Evolutionary conservation across 2,113 vertebrate species (phyloP).

Genomic region (Antigone vipio): DNA sequence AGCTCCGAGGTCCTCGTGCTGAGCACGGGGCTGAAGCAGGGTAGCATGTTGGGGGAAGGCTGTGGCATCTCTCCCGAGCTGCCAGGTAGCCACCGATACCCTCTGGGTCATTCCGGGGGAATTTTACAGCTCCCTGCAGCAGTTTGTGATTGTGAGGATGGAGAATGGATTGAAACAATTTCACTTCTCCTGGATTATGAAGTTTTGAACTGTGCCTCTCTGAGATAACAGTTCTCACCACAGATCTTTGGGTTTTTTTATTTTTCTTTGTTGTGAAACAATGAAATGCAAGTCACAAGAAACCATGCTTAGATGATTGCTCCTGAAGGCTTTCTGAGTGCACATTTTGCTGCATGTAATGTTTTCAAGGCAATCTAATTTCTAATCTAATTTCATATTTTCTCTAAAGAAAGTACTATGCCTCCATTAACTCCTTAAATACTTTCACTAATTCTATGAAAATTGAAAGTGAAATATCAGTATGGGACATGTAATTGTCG

Average conservation of each 20-base stretch:
- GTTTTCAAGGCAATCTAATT: conserved; percentile 58
- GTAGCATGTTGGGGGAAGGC: neutral
- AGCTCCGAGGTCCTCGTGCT: neutral
- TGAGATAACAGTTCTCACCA: neutral
- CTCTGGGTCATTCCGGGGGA: neutral
- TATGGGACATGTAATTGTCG: conserved; percentile 36
- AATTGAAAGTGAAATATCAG: conserved; percentile 44
- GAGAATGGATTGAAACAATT: neutral
- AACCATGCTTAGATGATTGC: conserved; percentile 5
- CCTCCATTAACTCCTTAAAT: conserved; percentile 59
- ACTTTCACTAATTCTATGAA: conserved; percentile 49
- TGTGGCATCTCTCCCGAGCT: neutral
- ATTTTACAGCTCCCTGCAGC: neutral
- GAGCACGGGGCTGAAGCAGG: neutral
- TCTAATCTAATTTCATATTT: conserved; percentile 57
- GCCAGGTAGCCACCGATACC: rapidly evolving
- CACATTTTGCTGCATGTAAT: conserved; percentile 22
- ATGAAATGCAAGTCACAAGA: conserved; percentile 5
- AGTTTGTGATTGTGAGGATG: neutral
- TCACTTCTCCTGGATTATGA: neutral
- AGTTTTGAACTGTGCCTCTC: neutral
- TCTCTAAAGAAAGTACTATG: conserved; percentile 46
- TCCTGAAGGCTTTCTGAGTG: conserved; percentile 38
- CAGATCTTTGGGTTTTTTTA: neutral
- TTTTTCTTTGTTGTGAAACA: neutral